Evolutionary conservation across 2,113 vertebrate genomes (phyloP).

Genomic region (Neoarius graeffei): DNA sequence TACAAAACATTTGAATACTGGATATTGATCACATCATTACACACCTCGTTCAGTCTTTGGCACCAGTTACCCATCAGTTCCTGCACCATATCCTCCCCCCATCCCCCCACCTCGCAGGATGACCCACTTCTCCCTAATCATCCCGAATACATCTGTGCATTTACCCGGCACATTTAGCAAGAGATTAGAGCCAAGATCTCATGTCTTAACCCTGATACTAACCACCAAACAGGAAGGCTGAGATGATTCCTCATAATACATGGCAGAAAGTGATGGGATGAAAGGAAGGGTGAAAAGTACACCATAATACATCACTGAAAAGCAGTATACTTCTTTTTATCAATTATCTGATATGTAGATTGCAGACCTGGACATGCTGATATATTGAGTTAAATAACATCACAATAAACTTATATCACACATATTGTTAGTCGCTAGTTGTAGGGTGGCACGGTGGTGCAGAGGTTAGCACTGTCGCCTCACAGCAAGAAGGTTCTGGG

Average conservation of each 20-base stretch:
- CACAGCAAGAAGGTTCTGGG: too few species aligned
- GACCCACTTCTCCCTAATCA: slow-evolving; percentile 75
- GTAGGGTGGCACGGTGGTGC: too few species aligned
- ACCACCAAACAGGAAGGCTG: slow-evolving; percentile 32
- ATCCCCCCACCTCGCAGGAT: slow-evolving; percentile 39
- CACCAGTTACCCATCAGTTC: neutral
- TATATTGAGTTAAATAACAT: neutral
- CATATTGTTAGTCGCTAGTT: neutral
- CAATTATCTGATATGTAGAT: neutral
- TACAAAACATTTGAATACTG: neutral
- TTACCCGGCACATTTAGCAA: slow-evolving; percentile 67
- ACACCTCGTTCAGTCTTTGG: neutral
- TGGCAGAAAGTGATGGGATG: neutral
- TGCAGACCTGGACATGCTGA: neutral
- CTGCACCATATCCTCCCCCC: slow-evolving; percentile 6
- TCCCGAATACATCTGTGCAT: slow-evolving; percentile 69
- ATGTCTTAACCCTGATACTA: slow-evolving; percentile 58
- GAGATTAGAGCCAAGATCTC: slow-evolving; percentile 72
- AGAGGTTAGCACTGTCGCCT: too few species aligned
- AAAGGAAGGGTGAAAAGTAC: neutral
- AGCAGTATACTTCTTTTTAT: neutral
- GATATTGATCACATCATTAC: neutral
- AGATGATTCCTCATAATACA: slow-evolving; percentile 29
- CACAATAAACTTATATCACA: neutral
- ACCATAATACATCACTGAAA: neutral